Evolutionary conservation across 1,140 invertebrate species (phyloP).

Genomic region (Cotesia typhae): DNA sequence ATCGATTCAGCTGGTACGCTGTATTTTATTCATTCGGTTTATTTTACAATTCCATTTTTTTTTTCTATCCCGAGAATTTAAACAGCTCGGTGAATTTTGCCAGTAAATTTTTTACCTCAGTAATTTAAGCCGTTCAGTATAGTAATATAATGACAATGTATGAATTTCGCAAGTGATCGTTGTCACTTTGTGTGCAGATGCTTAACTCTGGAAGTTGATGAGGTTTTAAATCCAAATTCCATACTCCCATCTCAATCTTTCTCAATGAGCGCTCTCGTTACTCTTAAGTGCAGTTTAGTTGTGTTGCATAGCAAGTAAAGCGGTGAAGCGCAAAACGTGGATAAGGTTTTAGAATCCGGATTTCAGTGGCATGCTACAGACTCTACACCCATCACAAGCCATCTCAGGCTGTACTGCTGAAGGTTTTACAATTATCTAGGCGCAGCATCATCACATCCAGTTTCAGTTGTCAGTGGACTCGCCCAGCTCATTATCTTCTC

Average conservation of each 20-base stretch:
- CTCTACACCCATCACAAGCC: no score
- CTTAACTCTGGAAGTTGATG: slow-evolving; percentile 1
- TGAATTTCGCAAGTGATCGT: not conserved
- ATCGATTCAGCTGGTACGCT: not conserved
- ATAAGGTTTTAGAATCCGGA: slow-evolving; percentile 14
- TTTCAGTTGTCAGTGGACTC: slow-evolving; percentile 22
- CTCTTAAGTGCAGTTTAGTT: not conserved
- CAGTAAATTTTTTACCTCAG: not conserved
- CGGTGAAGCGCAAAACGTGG: slow-evolving; percentile 19
- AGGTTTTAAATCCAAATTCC: slow-evolving; percentile 5
- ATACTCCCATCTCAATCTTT: not conserved
- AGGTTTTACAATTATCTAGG: slow-evolving; percentile 16
- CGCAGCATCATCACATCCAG: slow-evolving; percentile 15
- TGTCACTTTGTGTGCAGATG: slow-evolving; percentile 10
- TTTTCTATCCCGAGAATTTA: not conserved
- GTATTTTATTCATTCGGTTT: not conserved
- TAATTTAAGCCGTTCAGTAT: not conserved
- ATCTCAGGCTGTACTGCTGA: not conserved
- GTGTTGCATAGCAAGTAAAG: not conserved
- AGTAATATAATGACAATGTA: slow-evolving; percentile 6
- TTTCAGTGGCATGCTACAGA: not conserved
- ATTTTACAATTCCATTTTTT: not conserved
- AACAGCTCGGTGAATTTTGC: not conserved
- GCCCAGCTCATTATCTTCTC: slow-evolving; percentile 35
- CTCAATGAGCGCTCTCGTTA: not conserved